A percentile compares a stretch with the other conserved stretches of the same genome.
These are phyloP conservation scores for Diadophis punctatus DNA, from an alignment of 2,113 vertebrate species.

Conservation along the genomic window DNA sequence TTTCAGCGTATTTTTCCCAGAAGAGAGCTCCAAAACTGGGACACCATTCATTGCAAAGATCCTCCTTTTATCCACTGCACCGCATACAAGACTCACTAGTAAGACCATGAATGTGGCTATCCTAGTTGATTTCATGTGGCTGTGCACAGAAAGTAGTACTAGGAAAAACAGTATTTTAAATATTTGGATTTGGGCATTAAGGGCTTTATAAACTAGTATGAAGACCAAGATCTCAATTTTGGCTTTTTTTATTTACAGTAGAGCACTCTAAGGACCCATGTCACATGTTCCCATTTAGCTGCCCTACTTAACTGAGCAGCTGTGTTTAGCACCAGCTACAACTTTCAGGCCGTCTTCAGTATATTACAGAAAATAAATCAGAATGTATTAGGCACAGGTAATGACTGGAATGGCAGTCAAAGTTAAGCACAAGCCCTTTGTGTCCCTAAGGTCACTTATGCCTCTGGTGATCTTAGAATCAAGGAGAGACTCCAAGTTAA, in stretches of 20 bases:
- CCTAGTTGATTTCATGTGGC: background rate
- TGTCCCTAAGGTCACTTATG: background rate
- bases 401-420: background rate
- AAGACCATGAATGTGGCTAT: background rate
- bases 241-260: background rate
- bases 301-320: background rate
- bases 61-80: background rate
- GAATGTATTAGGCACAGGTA: background rate
- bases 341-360: background rate
- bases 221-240: background rate
- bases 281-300: background rate
- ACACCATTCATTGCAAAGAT: background rate
- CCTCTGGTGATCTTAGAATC: background rate
- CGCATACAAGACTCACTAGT: background rate
- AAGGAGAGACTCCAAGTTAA: background rate
- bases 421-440: background rate
- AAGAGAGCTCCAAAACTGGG: background rate
- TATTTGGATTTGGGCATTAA: background rate
- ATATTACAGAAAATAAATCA: background rate
- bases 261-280: background rate
- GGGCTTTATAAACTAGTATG: background rate
- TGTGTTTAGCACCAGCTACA: background rate
- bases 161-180: background rate
- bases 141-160: background rate
- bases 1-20: background rate